These are phyloP conservation scores for Drosophila setosimentum DNA, from an alignment of 2,888 invertebrate genomes.

Conservation along the genomic window DNA sequence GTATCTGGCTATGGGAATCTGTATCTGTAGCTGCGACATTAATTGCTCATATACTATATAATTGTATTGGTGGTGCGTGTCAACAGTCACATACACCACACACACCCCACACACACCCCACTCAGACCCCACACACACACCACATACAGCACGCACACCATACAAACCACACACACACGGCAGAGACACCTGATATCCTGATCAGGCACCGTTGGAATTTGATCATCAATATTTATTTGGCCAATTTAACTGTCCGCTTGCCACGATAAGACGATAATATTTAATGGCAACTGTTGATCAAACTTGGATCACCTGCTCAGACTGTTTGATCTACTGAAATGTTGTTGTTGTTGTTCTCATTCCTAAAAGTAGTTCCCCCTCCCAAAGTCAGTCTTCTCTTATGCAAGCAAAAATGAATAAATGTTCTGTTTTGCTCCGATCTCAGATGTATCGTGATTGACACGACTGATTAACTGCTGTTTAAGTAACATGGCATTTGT, in stretches of 20 bases:
- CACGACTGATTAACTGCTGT: neutral
- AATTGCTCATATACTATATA: conserved; percentile 19
- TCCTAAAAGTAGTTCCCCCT: conserved; percentile 2
- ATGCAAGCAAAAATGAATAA: neutral
- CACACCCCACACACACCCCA: neutral
- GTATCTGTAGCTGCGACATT: conserved; percentile 43
- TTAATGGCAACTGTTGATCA: conserved; percentile 14
- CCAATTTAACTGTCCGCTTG: conserved; percentile 36
- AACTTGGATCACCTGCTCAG: conserved; percentile 23
- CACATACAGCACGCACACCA: conserved; percentile 52
- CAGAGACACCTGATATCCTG: conserved; percentile 35
- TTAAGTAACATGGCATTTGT: conserved; percentile 3
- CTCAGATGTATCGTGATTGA: neutral
- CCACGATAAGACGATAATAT: neutral
- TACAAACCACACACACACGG: neutral
- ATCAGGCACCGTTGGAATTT: conserved; percentile 33
- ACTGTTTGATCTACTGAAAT: conserved; percentile 4
- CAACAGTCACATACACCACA: conserved; percentile 58
- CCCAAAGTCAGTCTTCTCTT: neutral
- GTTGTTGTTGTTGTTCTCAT: neutral
- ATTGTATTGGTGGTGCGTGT: conserved; percentile 46
- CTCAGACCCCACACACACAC: conserved; percentile 40
- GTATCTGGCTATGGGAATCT: conserved; percentile 47
- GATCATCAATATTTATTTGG: conserved; percentile 47
- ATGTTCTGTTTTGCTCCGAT: neutral